Evolutionary conservation across 2,113 vertebrate genomes (phyloP).

Genomic region (Mystacornis crossleyi): DNA sequence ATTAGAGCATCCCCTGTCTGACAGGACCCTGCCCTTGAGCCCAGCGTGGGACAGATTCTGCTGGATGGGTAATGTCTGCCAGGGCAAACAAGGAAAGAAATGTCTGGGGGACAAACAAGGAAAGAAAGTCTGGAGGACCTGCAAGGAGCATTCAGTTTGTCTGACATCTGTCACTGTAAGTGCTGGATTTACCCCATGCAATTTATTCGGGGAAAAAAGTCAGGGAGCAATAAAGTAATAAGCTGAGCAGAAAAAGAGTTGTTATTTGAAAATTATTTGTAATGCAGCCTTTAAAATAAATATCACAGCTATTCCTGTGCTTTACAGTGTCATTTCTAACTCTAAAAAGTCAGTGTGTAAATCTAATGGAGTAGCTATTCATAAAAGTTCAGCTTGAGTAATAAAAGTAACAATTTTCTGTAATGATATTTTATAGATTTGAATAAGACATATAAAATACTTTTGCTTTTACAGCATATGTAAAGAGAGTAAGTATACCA

Average conservation of each 20-base stretch:
- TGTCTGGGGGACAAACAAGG: background rate
- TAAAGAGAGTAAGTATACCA: background rate
- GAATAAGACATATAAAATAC: constrained; percentile 56
- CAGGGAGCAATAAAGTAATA: background rate
- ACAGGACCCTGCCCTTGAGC: accelerated
- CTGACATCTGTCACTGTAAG: background rate
- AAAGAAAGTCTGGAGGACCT: background rate
- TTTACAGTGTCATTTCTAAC: constrained; percentile 47
- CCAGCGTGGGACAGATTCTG: accelerated
- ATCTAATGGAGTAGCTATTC: constrained; percentile 55
- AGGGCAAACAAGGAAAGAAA: background rate
- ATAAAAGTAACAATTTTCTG: constrained; percentile 66
- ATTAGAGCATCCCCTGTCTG: accelerated
- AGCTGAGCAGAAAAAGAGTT: background rate
- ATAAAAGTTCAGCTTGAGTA: constrained; percentile 62
- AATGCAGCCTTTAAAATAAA: constrained; percentile 51
- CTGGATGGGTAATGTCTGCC: background rate
- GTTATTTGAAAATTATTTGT: constrained; percentile 35
- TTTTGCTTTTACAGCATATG: constrained; percentile 55
- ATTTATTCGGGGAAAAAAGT: background rate
- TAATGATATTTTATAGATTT: constrained; percentile 69
- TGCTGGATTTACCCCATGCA: background rate
- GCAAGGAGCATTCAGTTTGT: background rate
- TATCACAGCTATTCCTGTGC: background rate
- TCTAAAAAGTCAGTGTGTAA: constrained; percentile 54